Conservation (phyloP, 1,140 invertebrate genomes). For the Solenopsis invicta region DNA sequence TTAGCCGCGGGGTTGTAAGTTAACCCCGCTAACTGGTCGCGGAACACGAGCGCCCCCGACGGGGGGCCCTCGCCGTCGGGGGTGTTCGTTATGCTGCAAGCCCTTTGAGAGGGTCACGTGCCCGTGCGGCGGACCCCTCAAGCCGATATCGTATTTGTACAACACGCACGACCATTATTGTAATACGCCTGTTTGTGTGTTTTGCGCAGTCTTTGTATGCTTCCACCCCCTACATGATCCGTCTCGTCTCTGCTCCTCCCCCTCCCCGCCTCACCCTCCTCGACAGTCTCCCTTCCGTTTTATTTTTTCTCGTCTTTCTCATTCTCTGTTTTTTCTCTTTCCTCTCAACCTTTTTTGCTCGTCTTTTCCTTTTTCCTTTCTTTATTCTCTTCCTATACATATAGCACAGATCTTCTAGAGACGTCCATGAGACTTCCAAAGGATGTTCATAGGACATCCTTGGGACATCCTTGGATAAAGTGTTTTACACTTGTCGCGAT, state of each 20-base stretch:
- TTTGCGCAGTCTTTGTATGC: conserved; percentile 80
- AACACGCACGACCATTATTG: conserved; percentile 84
- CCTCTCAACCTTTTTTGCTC: not conserved
- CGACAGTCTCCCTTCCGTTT: not conserved
- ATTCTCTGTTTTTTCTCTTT: not conserved
- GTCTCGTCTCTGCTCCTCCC: conserved; percentile 46
- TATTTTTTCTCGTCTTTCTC: not conserved
- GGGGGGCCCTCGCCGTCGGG: conserved; percentile 77
- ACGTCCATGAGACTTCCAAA: too few relatives aligned
- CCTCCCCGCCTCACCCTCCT: too few relatives aligned
- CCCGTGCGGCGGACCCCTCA: conserved; percentile 76
- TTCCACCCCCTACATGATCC: conserved; percentile 53
- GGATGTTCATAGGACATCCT: too few relatives aligned
- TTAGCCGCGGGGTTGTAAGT: conserved; percentile 77
- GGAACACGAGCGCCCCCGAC: conserved; percentile 72
- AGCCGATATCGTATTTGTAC: conserved; percentile 85
- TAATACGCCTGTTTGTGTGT: conserved; percentile 82
- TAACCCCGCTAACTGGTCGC: conserved; percentile 76
- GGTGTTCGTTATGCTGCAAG: conserved; percentile 82
- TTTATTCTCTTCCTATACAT: not conserved
- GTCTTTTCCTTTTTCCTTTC: conserved; percentile 53
- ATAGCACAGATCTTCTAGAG: not conserved
- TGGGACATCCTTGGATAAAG: too few relatives aligned
- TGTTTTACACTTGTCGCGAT: not conserved
- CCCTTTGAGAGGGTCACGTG: conserved; percentile 83